These are phyloP conservation scores for Rhodeus uyekii DNA, from an alignment of 2,797 vertebrate species.

Conservation along the genomic window DNA sequence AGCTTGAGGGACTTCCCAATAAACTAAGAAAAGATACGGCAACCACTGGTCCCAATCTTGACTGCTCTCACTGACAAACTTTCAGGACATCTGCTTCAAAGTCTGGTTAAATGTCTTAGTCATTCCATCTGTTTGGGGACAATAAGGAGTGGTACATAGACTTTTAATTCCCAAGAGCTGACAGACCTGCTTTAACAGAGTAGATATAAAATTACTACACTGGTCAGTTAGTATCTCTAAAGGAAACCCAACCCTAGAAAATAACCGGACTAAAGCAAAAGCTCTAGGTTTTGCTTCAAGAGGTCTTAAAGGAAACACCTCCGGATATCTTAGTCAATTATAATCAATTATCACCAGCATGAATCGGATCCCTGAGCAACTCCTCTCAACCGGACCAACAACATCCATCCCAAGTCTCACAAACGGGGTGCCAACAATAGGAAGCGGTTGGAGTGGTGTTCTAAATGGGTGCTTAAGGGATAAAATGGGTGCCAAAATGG, in stretches of 20 bases:
- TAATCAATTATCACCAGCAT: neutral
- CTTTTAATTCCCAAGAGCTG: neutral
- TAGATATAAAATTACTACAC: neutral
- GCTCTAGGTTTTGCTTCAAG: neutral
- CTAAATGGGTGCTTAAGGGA: too few species aligned
- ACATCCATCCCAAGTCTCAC: neutral
- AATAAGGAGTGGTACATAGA: neutral
- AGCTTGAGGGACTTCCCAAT: neutral
- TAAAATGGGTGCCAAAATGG: too few species aligned
- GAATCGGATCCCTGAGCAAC: neutral
- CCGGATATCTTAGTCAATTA: neutral
- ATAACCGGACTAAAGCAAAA: neutral
- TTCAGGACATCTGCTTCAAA: neutral
- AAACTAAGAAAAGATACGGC: conserved; percentile 22
- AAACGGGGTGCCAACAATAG: too few species aligned
- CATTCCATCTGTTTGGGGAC: neutral
- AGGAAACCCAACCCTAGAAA: neutral
- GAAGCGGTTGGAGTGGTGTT: too few species aligned
- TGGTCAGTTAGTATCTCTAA: neutral
- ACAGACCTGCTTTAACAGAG: neutral
- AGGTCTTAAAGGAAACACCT: neutral
- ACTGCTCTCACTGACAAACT: neutral
- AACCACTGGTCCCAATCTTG: neutral
- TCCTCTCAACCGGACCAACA: neutral
- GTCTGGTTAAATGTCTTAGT: neutral